Evolutionary conservation across 2,888 invertebrate genomes (phyloP).

Genomic region (Griposia aprilina): DNA sequence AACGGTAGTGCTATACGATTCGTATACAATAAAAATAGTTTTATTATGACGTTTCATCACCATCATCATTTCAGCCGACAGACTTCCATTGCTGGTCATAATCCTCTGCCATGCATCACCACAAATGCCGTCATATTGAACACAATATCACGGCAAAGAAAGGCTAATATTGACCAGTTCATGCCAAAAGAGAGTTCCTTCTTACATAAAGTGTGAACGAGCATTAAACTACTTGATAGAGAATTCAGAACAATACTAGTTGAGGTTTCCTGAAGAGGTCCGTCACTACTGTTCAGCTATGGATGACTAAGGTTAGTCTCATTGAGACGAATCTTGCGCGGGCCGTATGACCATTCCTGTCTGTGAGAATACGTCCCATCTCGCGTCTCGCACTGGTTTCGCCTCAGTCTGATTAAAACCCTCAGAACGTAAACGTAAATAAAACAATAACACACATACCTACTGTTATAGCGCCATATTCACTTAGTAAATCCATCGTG

Average conservation of each 20-base stretch:
- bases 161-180: neutral
- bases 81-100: neutral
- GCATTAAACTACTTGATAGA: too few species aligned
- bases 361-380: too few species aligned
- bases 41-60: neutral
- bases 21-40: neutral
- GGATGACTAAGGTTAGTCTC: too few species aligned
- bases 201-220: neutral
- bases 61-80: neutral
- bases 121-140: neutral
- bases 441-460: neutral
- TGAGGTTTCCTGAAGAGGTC: too few species aligned
- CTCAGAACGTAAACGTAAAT: too few species aligned
- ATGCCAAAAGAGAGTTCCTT: neutral
- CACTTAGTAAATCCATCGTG: slow-evolving; percentile 69
- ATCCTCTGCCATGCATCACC: neutral
- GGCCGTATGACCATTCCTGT: too few species aligned
- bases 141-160: too few species aligned
- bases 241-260: too few species aligned
- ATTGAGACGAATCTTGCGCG: too few species aligned
- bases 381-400: too few species aligned
- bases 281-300: too few species aligned
- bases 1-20: slow-evolving; percentile 22
- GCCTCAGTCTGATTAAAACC: too few species aligned
- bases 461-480: slow-evolving; percentile 21